Percentiles rank a stretch among this genome's conserved stretches.
Conservation (phyloP, 2,888 invertebrate species). For the Carabus problematicus region DNA sequence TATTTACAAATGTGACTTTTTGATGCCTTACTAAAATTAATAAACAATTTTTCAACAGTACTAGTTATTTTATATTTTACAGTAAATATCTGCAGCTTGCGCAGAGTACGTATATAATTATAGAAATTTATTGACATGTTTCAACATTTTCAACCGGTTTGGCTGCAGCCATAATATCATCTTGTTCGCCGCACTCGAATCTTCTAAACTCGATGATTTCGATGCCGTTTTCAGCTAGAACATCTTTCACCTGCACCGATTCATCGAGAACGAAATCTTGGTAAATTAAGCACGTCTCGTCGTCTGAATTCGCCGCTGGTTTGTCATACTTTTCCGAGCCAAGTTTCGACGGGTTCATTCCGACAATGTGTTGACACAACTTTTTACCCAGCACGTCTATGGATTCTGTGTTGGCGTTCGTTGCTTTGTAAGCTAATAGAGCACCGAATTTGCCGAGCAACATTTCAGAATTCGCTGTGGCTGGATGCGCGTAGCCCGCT, state of each 20-base stretch:
- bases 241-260: slow-evolving; percentile 73
- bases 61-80: not conserved
- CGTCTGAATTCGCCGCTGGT: slow-evolving; percentile 70
- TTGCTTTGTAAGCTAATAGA: slow-evolving; percentile 73
- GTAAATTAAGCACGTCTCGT: slow-evolving; percentile 80
- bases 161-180: slow-evolving; percentile 52
- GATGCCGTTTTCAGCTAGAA: slow-evolving; percentile 70
- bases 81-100: too few species aligned
- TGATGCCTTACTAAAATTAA: not conserved
- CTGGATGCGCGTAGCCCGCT: slow-evolving; percentile 82
- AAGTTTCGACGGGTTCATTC: slow-evolving; percentile 81
- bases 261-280: slow-evolving; percentile 90
- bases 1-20: too few species aligned
- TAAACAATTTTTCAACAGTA: slow-evolving; percentile 9
- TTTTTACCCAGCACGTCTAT: slow-evolving; percentile 69
- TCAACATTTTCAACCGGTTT: slow-evolving; percentile 67
- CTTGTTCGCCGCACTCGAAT: slow-evolving; percentile 84
- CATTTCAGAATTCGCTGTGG: slow-evolving; percentile 59
- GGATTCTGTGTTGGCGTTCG: slow-evolving; percentile 48
- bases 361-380: slow-evolving; percentile 92
- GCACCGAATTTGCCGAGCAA: slow-evolving; percentile 87
- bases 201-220: slow-evolving; percentile 82
- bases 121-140: slow-evolving; percentile 65
- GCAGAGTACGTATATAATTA: slow-evolving; percentile 16
- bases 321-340: slow-evolving; percentile 70